Evolutionary conservation across 2,888 invertebrate species (phyloP), one percentile per base, ranked within the genome.

Genomic region (Plemyria rubiginata): DNA sequence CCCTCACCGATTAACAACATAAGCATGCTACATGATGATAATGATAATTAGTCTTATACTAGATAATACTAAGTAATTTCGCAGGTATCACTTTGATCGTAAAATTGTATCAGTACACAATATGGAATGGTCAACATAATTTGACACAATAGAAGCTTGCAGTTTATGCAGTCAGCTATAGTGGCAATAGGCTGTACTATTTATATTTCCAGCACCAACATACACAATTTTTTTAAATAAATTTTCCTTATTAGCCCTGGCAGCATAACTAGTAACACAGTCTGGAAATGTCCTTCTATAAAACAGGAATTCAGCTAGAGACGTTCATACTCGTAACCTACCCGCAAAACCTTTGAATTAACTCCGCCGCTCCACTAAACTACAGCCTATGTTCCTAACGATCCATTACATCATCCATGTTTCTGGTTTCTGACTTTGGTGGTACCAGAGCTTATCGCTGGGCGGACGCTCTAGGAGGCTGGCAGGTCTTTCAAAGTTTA

Each of bases 21-120:
- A 65, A 65, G 60, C 65, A 65, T 60, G 53, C 57, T 60, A 65
- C 65, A 60, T 65, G 65, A 65, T 65, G 60, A 61, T 60, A 52
- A 59, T 61, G 60, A 65, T 60, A 49, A 59, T 61, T 66, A 59
- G 46, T 49, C 54, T 55, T 56, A 52, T 32, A 51, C 45, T 38
- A 52, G 29, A 36, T n/a, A 8, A 16, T 15, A 38, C 15, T 12
- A 40, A 52, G 16, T 40, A 2, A 22, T 16, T 5, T 22, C 22
- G 32, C 7, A 32, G 32, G 8, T 38, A 11, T 9, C 36, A 38
- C 36, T 1, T 38, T 38, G 5, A 32, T 32, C 32, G 2, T 32
- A 32, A n/a, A n/a, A 4, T 4, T 8, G 6, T 7, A 32, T 32
- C 32, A 32, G 0, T 8, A 32, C 1, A 32, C 32, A 32, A 7